phyloP scores from a whole-genome alignment of 2,113 vertebrate species.

The Spea bombifrons region DNA sequence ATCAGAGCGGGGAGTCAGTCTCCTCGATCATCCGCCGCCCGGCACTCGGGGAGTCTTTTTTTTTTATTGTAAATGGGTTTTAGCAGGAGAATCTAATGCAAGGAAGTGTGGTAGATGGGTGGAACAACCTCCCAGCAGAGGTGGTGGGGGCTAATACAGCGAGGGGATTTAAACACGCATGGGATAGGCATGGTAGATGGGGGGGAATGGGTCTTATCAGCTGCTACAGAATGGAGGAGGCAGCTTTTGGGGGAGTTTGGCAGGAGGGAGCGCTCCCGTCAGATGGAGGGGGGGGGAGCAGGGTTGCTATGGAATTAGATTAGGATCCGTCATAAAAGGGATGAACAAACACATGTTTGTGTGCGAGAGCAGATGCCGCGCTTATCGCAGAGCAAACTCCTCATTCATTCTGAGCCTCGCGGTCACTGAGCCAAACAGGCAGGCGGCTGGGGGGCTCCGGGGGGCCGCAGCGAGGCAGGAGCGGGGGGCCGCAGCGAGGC shows the following conservation, averaged over 20 bases:
- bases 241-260: constrained; percentile 53
- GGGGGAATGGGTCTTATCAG: too few species aligned
- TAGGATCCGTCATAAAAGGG: constrained; percentile 36
- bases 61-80: too few species aligned
- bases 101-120: too few species aligned
- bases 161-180: too few species aligned
- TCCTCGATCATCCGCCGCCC: too few species aligned
- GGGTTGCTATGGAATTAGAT: constrained; percentile 45
- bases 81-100: too few species aligned
- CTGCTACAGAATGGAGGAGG: constrained; percentile 24
- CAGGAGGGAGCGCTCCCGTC: neutral
- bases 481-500: neutral
- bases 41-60: too few species aligned
- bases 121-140: too few species aligned
- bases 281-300: constrained; percentile 13
- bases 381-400: constrained; percentile 14
- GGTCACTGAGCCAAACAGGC: constrained; percentile 15
- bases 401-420: constrained; percentile 2
- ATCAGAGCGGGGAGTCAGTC: too few species aligned
- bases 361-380: constrained; percentile 22
- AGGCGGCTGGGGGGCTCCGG: neutral
- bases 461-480: neutral
- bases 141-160: too few species aligned
- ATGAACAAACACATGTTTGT: constrained; percentile 36
- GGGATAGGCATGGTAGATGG: too few species aligned